Evolutionary conservation across 2,888 invertebrate genomes (phyloP), one percentile per base, ranked within the genome.

Genomic region (Cacoxenus indagator): DNA sequence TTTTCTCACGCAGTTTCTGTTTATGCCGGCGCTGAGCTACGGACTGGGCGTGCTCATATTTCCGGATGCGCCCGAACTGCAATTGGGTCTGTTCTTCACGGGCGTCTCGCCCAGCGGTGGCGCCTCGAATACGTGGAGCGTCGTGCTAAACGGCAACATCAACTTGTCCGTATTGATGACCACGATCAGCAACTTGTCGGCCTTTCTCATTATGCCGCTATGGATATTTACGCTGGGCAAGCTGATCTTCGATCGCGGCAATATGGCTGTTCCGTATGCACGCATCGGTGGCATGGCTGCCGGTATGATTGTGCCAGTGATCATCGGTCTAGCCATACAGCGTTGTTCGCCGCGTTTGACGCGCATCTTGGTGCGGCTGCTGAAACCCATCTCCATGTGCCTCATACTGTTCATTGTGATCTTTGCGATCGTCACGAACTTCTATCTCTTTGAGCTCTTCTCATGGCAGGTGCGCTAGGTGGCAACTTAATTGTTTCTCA

Each of bases 91-190:
- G 87, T 96, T 96, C 88, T 95, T 96, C 87, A 94, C 96, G 0
- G 96, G 96, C 0, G 94, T 96, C 22, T 93, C 95, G 2, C 96
- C 96, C 0, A 95, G 94, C n/a, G 96, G 99, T 0, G 98, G 98
- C 0, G 97, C 97, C 26, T 97, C 97, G 61, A 99, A 99, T 88
- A 95, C 98, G 79, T 99, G 98, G 97, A 94, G 97, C 0, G 93
- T 95, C 74, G 91, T 98, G 17, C 90, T 99, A 1, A 95, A 94
- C 3, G 98, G 97, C 4, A 98, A 99, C 88, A 91, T 98, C 4
- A 94, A 97, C 86, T 90, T 99, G 48, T 97, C 97, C 0, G 92
- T 99, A 61, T 94, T 98, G 17, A 97, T 99, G 98, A 99, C 98
- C 0, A 93, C 97, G 8, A 89, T 97, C 67, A 94, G 96, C 70